A percentile compares a stretch with the other conserved stretches of the same genome.
These are phyloP conservation scores for Oxyscelio sp. DNA, from an alignment of 2,888 invertebrate genomes.

Conservation along the genomic window DNA sequence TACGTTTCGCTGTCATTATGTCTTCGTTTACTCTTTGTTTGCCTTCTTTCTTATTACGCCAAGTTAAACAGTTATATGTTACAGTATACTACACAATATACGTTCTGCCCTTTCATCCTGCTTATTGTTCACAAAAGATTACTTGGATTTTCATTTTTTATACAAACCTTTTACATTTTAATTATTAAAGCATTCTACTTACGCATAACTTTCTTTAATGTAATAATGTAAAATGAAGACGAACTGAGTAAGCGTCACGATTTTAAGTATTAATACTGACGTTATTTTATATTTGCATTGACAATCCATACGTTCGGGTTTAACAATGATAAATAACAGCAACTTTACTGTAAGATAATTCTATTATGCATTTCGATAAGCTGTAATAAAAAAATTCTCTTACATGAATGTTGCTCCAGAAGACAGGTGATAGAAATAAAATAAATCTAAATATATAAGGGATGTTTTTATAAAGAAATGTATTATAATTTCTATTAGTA, in stretches of 20 bases:
- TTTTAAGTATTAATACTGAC: slow-evolving; percentile 45
- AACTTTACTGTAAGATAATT: no score
- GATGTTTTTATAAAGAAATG: no score
- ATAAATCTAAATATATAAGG: no score
- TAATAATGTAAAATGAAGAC: slow-evolving; percentile 54
- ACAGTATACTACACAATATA: slow-evolving; percentile 42
- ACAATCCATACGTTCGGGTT: no score
- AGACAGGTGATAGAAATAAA: no score
- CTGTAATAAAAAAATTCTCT: no score
- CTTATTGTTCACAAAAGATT: slow-evolving; percentile 58
- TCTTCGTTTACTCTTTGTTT: slow-evolving; percentile 67
- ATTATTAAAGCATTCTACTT: slow-evolving; percentile 57
- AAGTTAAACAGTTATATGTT: slow-evolving; percentile 57
- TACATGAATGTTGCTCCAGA: no score
- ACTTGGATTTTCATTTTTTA: slow-evolving; percentile 59
- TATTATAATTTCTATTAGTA: no score
- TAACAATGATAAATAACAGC: no score
- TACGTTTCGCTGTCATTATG: slow-evolving; percentile 67
- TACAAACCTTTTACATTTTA: slow-evolving; percentile 58
- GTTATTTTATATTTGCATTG: slow-evolving; percentile 28
- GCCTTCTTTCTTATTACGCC: slow-evolving; percentile 48
- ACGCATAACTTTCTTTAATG: slow-evolving; percentile 59
- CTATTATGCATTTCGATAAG: no score
- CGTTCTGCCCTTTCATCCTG: slow-evolving; percentile 18
- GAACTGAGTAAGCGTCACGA: slow-evolving; percentile 39